These are phyloP conservation scores for Anoura caudifer DNA, from an alignment of 2,113 vertebrate genomes.

Conservation along the genomic window DNA sequence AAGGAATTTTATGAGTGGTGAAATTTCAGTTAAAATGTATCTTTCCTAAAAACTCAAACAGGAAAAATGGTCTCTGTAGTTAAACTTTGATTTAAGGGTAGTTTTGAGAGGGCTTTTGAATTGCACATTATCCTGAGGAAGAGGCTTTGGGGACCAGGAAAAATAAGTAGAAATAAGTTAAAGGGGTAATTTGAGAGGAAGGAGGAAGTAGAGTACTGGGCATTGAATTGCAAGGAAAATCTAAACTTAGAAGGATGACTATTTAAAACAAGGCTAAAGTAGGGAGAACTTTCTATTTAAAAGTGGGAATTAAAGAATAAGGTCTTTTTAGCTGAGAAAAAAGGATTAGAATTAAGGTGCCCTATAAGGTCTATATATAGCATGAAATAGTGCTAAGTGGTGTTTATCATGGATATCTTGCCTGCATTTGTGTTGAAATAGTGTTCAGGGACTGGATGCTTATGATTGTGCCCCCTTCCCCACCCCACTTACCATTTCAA, in stretches of 20 bases:
- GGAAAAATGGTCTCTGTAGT: constrained; percentile 35
- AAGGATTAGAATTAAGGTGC: constrained; percentile 1
- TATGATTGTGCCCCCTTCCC: not conserved
- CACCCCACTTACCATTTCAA: not conserved
- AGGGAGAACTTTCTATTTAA: constrained; percentile 17
- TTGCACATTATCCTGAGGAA: not conserved
- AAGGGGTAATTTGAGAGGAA: constrained; percentile 28
- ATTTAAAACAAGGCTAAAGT: constrained; percentile 18
- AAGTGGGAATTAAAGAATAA: constrained; percentile 41
- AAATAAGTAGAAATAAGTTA: constrained; percentile 46
- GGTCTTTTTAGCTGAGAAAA: not conserved
- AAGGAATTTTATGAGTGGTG: constrained; percentile 28
- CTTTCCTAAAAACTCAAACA: not conserved
- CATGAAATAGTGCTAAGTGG: not conserved
- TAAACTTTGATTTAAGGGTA: not conserved
- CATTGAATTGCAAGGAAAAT: constrained; percentile 19
- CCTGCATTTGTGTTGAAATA: not conserved
- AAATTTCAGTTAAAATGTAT: constrained; percentile 37
- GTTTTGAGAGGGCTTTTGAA: not conserved
- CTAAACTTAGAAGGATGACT: constrained; percentile 31
- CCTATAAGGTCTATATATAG: not conserved
- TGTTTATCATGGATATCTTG: not conserved
- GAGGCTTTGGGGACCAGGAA: constrained; percentile 35
- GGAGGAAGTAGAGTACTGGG: not conserved
- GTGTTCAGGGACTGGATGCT: not conserved